Conservation (phyloP, 2,797 vertebrate genomes). For the Tinamus major region DNA sequence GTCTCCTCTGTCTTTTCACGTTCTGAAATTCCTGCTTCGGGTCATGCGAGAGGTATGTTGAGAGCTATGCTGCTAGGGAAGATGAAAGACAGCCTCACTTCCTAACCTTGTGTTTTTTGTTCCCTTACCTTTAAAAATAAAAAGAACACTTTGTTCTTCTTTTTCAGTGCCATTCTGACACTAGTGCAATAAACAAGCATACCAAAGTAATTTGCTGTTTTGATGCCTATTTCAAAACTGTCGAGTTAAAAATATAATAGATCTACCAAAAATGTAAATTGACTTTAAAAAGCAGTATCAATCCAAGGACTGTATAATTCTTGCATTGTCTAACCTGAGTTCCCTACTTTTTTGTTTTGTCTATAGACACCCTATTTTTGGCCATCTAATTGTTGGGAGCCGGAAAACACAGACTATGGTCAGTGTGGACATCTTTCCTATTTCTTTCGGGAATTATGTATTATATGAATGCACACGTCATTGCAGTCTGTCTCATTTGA, state of each 20-base stretch:
- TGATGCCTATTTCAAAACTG: constrained; percentile 10
- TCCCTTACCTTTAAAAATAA: not conserved
- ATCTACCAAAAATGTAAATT: not conserved
- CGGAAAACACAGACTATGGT: constrained; percentile 97
- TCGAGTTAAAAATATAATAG: not conserved
- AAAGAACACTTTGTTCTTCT: not conserved
- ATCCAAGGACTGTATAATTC: not conserved
- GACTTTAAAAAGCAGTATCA: constrained; percentile 9
- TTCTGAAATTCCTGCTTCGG: not conserved
- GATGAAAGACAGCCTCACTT: not conserved
- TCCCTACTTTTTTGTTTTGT: constrained; percentile 63
- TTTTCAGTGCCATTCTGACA: not conserved
- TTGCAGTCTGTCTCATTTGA: constrained; percentile 36
- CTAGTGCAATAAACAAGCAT: not conserved
- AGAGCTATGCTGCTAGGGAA: not conserved
- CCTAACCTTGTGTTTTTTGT: not conserved
- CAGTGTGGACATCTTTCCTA: constrained; percentile 76
- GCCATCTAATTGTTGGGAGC: constrained; percentile 96
- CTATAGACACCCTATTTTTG: constrained; percentile 94
- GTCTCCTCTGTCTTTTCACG: not conserved
- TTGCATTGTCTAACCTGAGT: constrained; percentile 65
- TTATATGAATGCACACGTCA: constrained; percentile 20
- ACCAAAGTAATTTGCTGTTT: not conserved
- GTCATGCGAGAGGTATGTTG: not conserved
- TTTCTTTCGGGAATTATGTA: not conserved